Evolutionary conservation across 1,140 invertebrate genomes (phyloP).

Genomic region (Neotoxoptera formosana): DNA sequence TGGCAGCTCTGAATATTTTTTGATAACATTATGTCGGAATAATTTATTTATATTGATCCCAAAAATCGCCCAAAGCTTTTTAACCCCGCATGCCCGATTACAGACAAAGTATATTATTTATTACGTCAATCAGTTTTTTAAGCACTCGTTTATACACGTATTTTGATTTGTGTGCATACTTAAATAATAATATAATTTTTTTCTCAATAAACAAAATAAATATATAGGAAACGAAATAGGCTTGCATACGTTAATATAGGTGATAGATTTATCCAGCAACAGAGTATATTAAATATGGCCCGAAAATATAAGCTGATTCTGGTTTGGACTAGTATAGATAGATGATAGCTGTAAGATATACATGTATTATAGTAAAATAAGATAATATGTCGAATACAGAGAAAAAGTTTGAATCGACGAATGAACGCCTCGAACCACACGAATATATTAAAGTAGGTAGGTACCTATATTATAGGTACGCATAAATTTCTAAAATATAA

Average conservation of each 20-base stretch:
- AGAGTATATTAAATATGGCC: background rate
- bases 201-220: background rate
- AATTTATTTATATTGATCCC: slow-evolving; percentile 47
- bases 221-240: background rate
- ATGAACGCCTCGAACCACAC: background rate
- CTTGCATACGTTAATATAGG: background rate
- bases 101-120: slow-evolving; percentile 29
- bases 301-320: background rate
- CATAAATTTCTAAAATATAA: background rate
- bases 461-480: too few species aligned
- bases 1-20: background rate
- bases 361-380: background rate
- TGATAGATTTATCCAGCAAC: background rate
- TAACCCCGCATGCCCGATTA: background rate
- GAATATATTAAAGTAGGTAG: background rate
- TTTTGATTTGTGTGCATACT: background rate
- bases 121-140: slow-evolving; percentile 30
- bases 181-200: background rate
- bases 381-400: background rate
- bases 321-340: background rate
- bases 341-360: background rate
- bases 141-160: background rate
- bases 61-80: slow-evolving; percentile 24
- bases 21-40: slow-evolving; percentile 32
- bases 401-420: background rate